phyloP scores from a whole-genome alignment of 2,113 vertebrate species.

The Catagonus wagneri region DNA sequence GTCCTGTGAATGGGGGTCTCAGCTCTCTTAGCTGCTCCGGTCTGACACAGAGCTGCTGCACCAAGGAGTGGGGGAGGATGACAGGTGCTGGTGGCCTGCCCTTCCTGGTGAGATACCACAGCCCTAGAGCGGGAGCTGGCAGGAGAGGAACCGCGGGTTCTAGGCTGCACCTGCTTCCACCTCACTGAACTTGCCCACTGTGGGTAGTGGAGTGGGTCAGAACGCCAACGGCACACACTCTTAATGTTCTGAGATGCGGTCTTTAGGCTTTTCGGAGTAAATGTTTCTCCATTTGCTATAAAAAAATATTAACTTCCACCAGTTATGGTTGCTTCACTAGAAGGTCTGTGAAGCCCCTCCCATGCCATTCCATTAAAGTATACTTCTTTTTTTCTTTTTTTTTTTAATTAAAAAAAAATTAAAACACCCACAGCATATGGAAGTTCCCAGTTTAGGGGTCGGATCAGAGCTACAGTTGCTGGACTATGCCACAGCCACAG shows the following conservation, averaged over 20 bases:
- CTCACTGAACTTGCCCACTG: neutral
- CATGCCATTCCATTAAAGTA: neutral
- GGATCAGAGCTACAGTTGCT: no score
- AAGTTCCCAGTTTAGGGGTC: no score
- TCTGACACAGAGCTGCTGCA: neutral
- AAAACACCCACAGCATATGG: no score
- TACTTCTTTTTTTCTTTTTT: neutral
- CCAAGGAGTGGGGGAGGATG: neutral
- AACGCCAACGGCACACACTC: neutral
- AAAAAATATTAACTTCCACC: neutral
- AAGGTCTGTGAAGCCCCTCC: neutral
- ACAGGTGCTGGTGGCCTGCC: neutral
- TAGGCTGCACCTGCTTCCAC: fast-evolving
- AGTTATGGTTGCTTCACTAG: neutral
- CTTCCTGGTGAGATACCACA: neutral
- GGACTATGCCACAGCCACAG: no score
- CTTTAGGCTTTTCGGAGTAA: neutral
- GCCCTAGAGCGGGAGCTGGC: neutral
- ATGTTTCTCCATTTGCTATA: neutral
- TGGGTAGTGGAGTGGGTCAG: neutral
- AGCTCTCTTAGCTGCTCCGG: neutral
- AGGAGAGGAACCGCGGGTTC: neutral
- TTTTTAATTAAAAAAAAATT: no score
- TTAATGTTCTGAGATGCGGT: neutral
- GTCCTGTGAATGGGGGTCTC: neutral